Base-by-base conservation (phyloP, 1,140 invertebrate genomes). In the fruit fly (Drosophila melanogaster) region DNA sequence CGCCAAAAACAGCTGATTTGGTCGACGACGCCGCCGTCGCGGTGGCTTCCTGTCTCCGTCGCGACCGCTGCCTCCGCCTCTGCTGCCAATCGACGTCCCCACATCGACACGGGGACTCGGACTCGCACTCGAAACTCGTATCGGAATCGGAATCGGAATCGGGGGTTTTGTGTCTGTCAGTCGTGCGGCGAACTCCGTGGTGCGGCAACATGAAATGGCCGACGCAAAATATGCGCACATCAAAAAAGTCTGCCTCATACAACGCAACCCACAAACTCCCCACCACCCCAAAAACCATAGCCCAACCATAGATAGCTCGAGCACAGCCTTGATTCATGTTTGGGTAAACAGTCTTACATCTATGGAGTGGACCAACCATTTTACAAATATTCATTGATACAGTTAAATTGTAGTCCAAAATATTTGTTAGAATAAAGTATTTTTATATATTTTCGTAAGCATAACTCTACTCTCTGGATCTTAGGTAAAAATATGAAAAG, bases 1-100 rank as follows among this genome's bases (percentile, higher is more conserved):
- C 84, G 83, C 79, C 83, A 87, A 86, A 86, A 86, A 86, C 83
- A 86, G 83, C 83, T 86, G 83, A 86, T 86, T 86, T 86, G 41
- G 59, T 81, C 78, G 74, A 47, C 67, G 51, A 40, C 57, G 75
- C 26, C 49, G 58, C 33, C 55, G 59, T 15, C 26, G 49, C 26
- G 49, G 24, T 40, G 41, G 50, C 75, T 84, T 84, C 80, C 81
- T 84, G 79, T 67, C 59, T 64, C 33, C 19, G 26, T 38, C 38
- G 43, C 43, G 8, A 1, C 17, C 19, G 14, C 53, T 22, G 17
- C 67, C 54, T 14, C 44, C 11, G 6, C 22, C 12, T 38, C 53
- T 47, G 64, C 53, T 46, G 62, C 58, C 83, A 84, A 85, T 85
- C 81, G 80, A 84, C 79, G 67, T 38, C 54, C 60, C 60, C 35